Percentiles rank a stretch among this genome's conserved stretches.
Evolutionary conservation across 2,797 vertebrate species (phyloP).

Genomic region (Dicrostonyx torquatus): DNA sequence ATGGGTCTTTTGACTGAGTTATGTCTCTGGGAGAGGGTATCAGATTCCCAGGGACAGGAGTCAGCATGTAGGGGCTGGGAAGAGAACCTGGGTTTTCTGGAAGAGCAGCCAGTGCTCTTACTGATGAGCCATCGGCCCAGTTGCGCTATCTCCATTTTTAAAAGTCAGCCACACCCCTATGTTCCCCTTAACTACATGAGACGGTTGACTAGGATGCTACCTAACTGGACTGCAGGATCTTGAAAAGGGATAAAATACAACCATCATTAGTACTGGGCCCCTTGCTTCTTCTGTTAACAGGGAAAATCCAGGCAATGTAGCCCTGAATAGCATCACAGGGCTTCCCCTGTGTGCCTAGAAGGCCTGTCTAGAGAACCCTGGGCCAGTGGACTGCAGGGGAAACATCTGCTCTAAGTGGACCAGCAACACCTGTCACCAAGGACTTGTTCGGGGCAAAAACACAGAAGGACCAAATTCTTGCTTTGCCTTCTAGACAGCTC

Average conservation of each 20-base stretch:
- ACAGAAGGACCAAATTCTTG: neutral
- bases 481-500: neutral
- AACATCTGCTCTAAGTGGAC: neutral
- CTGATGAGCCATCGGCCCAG: neutral
- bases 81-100: neutral
- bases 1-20: neutral
- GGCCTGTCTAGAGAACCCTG: too few species aligned
- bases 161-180: neutral
- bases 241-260: neutral
- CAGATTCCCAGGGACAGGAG: neutral
- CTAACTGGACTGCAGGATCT: neutral
- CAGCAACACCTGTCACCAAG: neutral
- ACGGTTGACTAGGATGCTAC: neutral
- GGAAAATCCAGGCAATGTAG: neutral
- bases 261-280: too few species aligned
- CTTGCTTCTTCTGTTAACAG: neutral
- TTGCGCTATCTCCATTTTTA: neutral
- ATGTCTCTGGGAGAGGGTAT: neutral
- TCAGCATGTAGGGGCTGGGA: neutral
- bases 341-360: neutral
- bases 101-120: neutral
- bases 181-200: neutral
- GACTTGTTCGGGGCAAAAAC: neutral
- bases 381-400: neutral
- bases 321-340: neutral